Conservation (phyloP, 2,797 vertebrate species). For the Centropyge bicolor region DNA sequence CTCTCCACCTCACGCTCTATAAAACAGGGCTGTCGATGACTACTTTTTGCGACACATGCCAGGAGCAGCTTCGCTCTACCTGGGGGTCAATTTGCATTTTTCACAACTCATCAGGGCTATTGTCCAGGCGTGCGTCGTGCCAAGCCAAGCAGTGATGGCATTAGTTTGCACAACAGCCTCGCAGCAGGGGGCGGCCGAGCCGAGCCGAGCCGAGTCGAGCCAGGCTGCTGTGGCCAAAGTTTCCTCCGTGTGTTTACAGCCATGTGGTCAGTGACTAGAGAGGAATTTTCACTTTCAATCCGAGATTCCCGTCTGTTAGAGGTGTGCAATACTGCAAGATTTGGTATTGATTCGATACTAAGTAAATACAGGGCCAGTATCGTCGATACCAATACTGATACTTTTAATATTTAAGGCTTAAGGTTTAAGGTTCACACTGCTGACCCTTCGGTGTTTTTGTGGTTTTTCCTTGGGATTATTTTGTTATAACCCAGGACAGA, state of each 20-base stretch:
- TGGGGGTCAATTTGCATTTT: constrained; percentile 56
- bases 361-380: no score
- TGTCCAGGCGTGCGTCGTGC: constrained; percentile 15
- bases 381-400: no score
- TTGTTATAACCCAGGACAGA: no score
- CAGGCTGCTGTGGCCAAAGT: no score
- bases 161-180: not conserved
- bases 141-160: not conserved
- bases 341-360: no score
- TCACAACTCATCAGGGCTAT: constrained; percentile 53
- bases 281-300: not conserved
- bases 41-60: constrained; percentile 24
- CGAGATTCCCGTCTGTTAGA: not conserved
- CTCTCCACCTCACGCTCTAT: constrained; percentile 1
- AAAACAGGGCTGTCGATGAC: constrained; percentile 11
- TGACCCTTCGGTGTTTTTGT: no score
- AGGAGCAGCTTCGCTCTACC: constrained; percentile 23
- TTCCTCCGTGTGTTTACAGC: not conserved
- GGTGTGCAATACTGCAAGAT: no score
- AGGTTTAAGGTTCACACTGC: no score
- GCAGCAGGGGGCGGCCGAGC: not conserved
- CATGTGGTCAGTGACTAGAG: not conserved
- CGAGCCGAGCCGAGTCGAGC: no score
- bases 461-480: no score
- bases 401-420: no score